Percentiles rank a stretch among this genome's conserved stretches.
phyloP scores from a whole-genome alignment of 2,888 invertebrate genomes.

The Amaurobius ferox region DNA sequence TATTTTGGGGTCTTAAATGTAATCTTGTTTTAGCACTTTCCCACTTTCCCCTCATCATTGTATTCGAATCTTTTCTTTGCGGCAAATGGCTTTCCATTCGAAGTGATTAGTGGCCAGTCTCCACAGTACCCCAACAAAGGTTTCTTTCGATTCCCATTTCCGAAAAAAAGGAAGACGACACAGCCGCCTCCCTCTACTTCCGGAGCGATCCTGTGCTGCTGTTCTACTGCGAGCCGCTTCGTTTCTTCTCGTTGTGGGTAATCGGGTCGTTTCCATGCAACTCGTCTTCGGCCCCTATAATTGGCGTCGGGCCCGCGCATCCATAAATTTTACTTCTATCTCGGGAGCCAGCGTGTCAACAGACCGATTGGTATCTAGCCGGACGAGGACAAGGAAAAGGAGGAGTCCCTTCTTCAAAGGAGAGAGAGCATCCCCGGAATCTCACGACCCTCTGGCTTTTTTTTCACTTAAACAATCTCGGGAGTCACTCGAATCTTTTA shows the following conservation, averaged over 20 bases:
- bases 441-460: slow-evolving; percentile 9
- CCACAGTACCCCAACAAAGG: slow-evolving; percentile 7
- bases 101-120: slow-evolving; percentile 7
- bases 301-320: slow-evolving; percentile 57
- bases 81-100: neutral
- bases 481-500: too few relatives aligned
- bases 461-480: slow-evolving; percentile 7
- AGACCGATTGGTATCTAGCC: slow-evolving; percentile 62
- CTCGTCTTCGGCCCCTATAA: slow-evolving; percentile 66
- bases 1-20: neutral
- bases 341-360: slow-evolving; percentile 59
- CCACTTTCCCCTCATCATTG: neutral
- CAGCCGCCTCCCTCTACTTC: neutral
- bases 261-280: slow-evolving; percentile 71
- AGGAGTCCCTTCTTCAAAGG: slow-evolving; percentile 64
- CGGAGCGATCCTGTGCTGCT: neutral
- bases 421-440: too few relatives aligned
- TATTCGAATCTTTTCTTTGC: neutral
- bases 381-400: slow-evolving; percentile 63
- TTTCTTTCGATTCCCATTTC: slow-evolving; percentile 9
- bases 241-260: slow-evolving; percentile 44
- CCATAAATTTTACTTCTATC: slow-evolving; percentile 70
- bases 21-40: neutral
- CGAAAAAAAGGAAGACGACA: neutral
- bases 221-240: neutral